These are phyloP conservation scores for Protonibea diacanthus DNA, from an alignment of 2,797 vertebrate species.

Conservation along the genomic window DNA sequence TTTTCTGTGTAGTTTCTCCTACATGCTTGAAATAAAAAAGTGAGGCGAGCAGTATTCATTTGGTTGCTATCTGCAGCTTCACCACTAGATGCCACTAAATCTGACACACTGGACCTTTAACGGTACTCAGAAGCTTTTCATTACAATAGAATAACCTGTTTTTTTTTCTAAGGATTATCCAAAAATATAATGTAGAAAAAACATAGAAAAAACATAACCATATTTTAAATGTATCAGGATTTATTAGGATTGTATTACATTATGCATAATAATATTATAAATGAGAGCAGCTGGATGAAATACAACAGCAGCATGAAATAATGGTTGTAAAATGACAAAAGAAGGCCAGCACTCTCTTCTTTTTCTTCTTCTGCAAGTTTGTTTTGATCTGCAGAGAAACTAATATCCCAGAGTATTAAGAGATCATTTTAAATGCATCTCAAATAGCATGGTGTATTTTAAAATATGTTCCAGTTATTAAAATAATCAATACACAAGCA, in stretches of 20 bases:
- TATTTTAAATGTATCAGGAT: background rate
- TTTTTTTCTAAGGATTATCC: background rate
- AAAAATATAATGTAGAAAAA: background rate
- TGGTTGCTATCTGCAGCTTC: too few species aligned
- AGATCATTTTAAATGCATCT: background rate
- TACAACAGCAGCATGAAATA: background rate
- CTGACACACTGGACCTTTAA: too few species aligned
- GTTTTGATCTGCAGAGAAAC: constrained; percentile 3
- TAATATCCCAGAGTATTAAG: background rate
- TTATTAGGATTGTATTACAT: constrained; percentile 5
- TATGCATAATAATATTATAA: constrained; percentile 19
- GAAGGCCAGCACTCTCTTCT: background rate
- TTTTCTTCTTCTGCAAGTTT: background rate
- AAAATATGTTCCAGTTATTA: background rate
- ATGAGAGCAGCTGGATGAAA: constrained; percentile 23
- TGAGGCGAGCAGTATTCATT: too few species aligned
- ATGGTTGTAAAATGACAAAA: constrained; percentile 6
- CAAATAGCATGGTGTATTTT: background rate
- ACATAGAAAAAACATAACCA: background rate
- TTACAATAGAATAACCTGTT: background rate
- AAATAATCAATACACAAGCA: constrained; percentile 5
- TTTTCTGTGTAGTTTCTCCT: too few species aligned
- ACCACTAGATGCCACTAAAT: too few species aligned
- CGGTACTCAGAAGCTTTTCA: background rate
- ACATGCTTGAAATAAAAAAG: too few species aligned